Conservation (phyloP, 2,113 vertebrate species). For the Limanda limanda region DNA sequence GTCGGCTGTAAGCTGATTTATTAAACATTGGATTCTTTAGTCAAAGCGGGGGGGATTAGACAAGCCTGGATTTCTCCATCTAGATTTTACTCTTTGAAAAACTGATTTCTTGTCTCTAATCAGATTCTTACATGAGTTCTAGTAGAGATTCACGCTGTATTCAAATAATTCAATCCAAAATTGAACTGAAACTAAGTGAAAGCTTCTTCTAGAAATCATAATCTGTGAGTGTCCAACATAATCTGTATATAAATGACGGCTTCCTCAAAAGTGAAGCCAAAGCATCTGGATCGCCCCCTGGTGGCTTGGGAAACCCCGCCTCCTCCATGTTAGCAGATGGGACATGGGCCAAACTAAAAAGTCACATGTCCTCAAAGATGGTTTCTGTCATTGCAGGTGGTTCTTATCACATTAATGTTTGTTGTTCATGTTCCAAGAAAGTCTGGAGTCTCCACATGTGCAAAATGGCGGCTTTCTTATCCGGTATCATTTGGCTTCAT, state of each 20-base stretch:
- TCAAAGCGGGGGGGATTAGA: conserved; percentile 4
- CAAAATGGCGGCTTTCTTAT: too few relatives aligned
- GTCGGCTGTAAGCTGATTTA: neutral
- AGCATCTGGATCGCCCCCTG: too few relatives aligned
- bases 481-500: too few relatives aligned
- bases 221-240: neutral
- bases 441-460: too few relatives aligned
- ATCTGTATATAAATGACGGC: neutral
- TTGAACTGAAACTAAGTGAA: neutral
- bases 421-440: too few relatives aligned
- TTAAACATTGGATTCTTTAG: neutral
- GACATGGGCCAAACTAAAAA: too few relatives aligned
- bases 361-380: too few relatives aligned
- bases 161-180: neutral
- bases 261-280: too few relatives aligned
- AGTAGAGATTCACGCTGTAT: neutral
- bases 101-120: neutral
- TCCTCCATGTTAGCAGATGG: too few relatives aligned
- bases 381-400: too few relatives aligned
- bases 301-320: too few relatives aligned
- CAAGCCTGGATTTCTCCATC: neutral
- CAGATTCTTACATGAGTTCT: neutral
- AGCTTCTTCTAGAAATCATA: neutral
- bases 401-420: too few relatives aligned
- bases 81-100: neutral